These are phyloP conservation scores for Stegastes partitus DNA, from an alignment of 2,113 vertebrate species.

Conservation along the genomic window DNA sequence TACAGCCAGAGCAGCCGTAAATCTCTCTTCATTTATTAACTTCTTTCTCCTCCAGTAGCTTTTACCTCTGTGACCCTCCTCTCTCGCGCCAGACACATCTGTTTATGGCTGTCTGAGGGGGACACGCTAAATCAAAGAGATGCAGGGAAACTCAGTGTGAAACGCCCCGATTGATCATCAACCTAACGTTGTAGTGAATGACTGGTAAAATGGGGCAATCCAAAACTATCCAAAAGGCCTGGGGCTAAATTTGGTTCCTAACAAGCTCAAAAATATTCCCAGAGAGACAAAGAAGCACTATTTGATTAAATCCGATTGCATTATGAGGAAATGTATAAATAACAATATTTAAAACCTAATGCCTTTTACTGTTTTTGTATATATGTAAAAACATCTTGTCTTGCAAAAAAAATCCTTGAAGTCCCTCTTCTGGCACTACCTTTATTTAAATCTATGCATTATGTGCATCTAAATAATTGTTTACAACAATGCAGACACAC, in stretches of 20 bases:
- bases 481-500: background rate
- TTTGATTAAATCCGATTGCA: background rate
- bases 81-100: conserved; percentile 40
- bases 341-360: background rate
- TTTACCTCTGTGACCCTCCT: conserved; percentile 4
- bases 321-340: background rate
- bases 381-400: no score
- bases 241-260: conserved; percentile 20
- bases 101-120: conserved; percentile 53
- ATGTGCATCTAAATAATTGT: conserved; percentile 1
- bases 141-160: conserved; percentile 19
- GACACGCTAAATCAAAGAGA: conserved; percentile 37
- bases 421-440: no score
- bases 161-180: conserved; percentile 39
- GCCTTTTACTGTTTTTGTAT: no score
- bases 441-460: conserved; percentile 25
- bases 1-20: conserved; percentile 59
- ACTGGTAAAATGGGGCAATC: conserved; percentile 46
- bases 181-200: conserved; percentile 25
- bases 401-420: no score
- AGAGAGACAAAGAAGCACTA: conserved; percentile 20
- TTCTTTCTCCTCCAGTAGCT: conserved; percentile 29
- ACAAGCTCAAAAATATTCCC: conserved; percentile 1
- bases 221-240: conserved; percentile 37
- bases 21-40: conserved; percentile 65